These are phyloP conservation scores for Ranitomeya variabilis DNA, from an alignment of 2,113 vertebrate species.

Conservation along the genomic window DNA sequence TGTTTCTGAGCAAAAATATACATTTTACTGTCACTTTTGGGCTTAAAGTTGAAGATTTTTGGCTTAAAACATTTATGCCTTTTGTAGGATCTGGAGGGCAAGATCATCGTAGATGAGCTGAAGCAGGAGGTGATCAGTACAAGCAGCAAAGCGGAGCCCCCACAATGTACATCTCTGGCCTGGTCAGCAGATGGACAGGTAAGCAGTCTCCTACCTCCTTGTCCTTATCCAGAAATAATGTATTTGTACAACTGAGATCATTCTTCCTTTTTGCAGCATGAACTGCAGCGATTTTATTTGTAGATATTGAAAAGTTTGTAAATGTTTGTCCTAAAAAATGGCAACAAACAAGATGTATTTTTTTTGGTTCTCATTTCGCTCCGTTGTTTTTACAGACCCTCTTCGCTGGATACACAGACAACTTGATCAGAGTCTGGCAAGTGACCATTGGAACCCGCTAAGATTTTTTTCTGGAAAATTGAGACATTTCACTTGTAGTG, in stretches of 20 bases:
- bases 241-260: too few relatives aligned
- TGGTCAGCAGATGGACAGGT: constrained; percentile 99
- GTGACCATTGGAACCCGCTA: constrained; percentile 94
- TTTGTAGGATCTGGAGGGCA: constrained; percentile 89
- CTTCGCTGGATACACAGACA: constrained; percentile 95
- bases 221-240: neutral
- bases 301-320: too few relatives aligned
- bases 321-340: too few relatives aligned
- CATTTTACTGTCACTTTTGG: neutral
- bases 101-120: constrained; percentile 97
- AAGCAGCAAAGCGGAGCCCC: constrained; percentile 94
- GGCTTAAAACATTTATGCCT: neutral
- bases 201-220: constrained; percentile 37
- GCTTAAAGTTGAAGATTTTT: neutral
- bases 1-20: constrained; percentile 84
- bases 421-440: constrained; percentile 95
- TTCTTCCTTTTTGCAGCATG: too few relatives aligned
- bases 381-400: constrained; percentile 77
- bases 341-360: too few relatives aligned
- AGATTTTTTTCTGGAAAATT: constrained; percentile 35
- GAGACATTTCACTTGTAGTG: neutral
- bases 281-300: too few relatives aligned
- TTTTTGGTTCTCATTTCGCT: neutral
- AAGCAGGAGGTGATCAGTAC: constrained; percentile 97
- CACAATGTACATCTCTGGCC: constrained; percentile 92